These are phyloP conservation scores for Phrixothrix hirtus DNA, from an alignment of 2,888 invertebrate species.

Conservation along the genomic window DNA sequence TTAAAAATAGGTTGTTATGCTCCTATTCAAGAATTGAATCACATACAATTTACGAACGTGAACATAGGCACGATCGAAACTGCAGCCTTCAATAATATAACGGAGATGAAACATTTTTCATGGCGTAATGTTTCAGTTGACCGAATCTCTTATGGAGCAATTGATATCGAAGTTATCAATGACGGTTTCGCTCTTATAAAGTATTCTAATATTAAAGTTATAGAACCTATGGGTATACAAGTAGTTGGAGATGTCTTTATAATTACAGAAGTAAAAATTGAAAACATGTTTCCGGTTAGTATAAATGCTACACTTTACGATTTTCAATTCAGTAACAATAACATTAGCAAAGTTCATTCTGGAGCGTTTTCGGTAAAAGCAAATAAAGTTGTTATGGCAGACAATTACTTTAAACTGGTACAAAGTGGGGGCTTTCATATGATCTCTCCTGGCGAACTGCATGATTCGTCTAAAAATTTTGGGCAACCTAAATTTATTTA, in stretches of 20 bases:
- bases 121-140: slow-evolving; percentile 59
- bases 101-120: slow-evolving; percentile 56
- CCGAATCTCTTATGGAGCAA: slow-evolving; percentile 55
- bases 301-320: slow-evolving; percentile 58
- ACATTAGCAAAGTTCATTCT: slow-evolving; percentile 53
- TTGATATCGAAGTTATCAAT: slow-evolving; percentile 54
- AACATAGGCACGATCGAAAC: slow-evolving; percentile 57
- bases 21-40: slow-evolving; percentile 54
- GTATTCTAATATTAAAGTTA: slow-evolving; percentile 54
- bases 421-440: slow-evolving; percentile 56
- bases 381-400: slow-evolving; percentile 45
- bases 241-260: slow-evolving; percentile 46
- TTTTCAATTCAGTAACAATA: slow-evolving; percentile 55
- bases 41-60: slow-evolving; percentile 56
- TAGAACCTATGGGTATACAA: slow-evolving; percentile 56
- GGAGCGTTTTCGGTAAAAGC: slow-evolving; percentile 52
- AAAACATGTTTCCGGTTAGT: slow-evolving; percentile 53
- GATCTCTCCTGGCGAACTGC: slow-evolving; percentile 43
- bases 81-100: slow-evolving; percentile 58
- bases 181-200: slow-evolving; percentile 53
- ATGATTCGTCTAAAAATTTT: slow-evolving; percentile 41
- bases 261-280: slow-evolving; percentile 52
- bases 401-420: slow-evolving; percentile 56
- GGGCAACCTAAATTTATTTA: slow-evolving; percentile 47
- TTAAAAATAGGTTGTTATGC: slow-evolving; percentile 40